Percentiles rank a stretch among this genome's conserved stretches.
Conservation (phyloP, 2,113 vertebrate species). For the Herpailurus yagouaroundi region DNA sequence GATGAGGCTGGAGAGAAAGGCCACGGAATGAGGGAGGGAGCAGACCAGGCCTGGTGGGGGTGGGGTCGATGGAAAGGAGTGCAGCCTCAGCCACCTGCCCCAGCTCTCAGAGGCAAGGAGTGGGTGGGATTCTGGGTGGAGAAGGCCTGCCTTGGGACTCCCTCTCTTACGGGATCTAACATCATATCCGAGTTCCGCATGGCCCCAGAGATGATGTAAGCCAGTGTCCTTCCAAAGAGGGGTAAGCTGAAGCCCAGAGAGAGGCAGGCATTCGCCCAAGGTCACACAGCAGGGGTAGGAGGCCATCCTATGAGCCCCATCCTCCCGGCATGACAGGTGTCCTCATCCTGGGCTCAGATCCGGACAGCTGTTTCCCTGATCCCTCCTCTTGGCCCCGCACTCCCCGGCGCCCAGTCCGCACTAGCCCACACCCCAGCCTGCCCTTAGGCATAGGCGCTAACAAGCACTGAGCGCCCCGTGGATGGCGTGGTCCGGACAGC, state of each 20-base stretch:
- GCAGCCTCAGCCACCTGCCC: not conserved
- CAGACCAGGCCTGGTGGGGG: not conserved
- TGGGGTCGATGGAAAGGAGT: not conserved
- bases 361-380: not conserved
- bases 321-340: not conserved
- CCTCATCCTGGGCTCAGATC: not conserved
- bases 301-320: not conserved
- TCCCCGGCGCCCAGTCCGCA: not conserved
- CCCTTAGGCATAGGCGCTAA: not conserved
- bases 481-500: constrained; percentile 2
- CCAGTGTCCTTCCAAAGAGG: not conserved
- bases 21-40: not conserved
- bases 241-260: constrained; percentile 24
- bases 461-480: constrained; percentile 55
- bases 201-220: not conserved
- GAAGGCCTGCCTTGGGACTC: not conserved
- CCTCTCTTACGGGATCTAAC: not conserved
- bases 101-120: not conserved
- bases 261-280: constrained; percentile 34
- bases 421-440: not conserved
- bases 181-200: not conserved
- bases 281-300: not conserved
- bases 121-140: not conserved
- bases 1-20: not conserved
- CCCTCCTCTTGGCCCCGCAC: not conserved